Evolutionary conservation across 2,113 vertebrate genomes (phyloP).

Genomic region (Salvelinus fontinalis): DNA sequence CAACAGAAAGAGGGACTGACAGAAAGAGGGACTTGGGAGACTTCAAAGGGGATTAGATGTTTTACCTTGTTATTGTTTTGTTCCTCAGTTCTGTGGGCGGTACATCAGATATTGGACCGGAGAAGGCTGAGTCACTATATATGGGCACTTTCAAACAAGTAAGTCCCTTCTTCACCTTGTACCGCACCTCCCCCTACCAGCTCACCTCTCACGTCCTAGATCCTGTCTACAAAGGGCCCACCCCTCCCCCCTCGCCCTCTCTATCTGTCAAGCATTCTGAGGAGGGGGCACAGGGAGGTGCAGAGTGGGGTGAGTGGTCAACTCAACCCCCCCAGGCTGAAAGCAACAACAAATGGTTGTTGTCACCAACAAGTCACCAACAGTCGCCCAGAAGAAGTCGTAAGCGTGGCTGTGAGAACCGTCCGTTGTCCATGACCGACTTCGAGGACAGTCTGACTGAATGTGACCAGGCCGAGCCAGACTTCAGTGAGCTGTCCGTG

Average conservation of each 20-base stretch:
- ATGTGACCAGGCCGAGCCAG: constrained; percentile 66
- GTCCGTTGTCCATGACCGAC: constrained; percentile 58
- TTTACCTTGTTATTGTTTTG: constrained; percentile 9
- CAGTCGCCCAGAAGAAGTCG: constrained; percentile 33
- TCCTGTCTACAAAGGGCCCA: constrained; percentile 53
- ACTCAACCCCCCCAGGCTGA: constrained; percentile 31
- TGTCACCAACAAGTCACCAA: constrained; percentile 33
- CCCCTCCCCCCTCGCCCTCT: constrained; percentile 26
- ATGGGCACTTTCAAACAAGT: constrained; percentile 70
- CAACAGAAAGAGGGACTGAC: no score
- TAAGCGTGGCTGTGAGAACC: constrained; percentile 49
- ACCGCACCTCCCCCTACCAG: constrained; percentile 65
- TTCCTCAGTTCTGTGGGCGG: constrained; percentile 44
- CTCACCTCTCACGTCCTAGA: constrained; percentile 60
- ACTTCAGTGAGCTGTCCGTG: constrained; percentile 63
- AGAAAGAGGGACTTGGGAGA: no score
- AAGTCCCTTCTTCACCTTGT: constrained; percentile 76
- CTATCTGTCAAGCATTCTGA: constrained; percentile 40
- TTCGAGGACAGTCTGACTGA: constrained; percentile 70
- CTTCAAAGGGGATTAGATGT: neutral
- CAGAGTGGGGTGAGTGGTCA: constrained; percentile 57
- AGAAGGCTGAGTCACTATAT: constrained; percentile 54
- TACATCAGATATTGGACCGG: constrained; percentile 56
- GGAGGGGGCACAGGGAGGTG: constrained; percentile 53
- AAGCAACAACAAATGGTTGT: constrained; percentile 24